Evolutionary conservation across 2,888 invertebrate genomes (phyloP).

Genomic region (Congeria kusceri): DNA sequence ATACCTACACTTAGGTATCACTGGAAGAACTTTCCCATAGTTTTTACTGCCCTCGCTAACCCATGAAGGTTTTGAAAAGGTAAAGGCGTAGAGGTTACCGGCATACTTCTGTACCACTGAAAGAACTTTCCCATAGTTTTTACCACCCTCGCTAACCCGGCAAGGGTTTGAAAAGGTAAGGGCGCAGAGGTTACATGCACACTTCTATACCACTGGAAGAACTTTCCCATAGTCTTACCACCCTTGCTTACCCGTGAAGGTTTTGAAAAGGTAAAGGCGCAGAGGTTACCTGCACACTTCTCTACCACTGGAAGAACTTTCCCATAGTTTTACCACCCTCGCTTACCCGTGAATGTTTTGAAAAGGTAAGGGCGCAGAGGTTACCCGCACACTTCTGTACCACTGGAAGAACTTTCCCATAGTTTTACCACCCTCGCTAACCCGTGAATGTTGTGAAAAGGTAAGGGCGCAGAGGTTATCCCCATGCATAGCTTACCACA

Average conservation of each 20-base stretch:
- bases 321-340: neutral
- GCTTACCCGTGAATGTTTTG: no score
- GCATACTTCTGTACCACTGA: conserved; percentile 97
- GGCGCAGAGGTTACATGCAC: no score
- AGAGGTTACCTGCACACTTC: neutral
- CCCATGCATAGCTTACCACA: no score
- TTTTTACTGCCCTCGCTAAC: conserved; percentile 86
- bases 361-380: no score
- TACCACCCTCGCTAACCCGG: conserved; percentile 86
- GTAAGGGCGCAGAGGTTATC: no score
- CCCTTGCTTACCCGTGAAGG: neutral
- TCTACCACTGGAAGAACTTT: neutral
- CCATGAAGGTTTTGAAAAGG: conserved; percentile 46
- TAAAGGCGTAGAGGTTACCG: conserved; percentile 89
- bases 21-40: conserved; percentile 97
- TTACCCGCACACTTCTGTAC: neutral
- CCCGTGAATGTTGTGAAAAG: no score
- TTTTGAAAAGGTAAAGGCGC: no score
- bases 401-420: neutral
- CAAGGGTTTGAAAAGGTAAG: conserved; percentile 51
- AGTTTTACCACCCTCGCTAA: neutral
- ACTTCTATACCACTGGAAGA: neutral
- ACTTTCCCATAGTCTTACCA: neutral
- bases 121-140: conserved; percentile 94
- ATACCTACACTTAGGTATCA: conserved; percentile 97